These are phyloP conservation scores for Cottoperca gobio DNA, from an alignment of 2,797 vertebrate genomes.

Conservation along the genomic window DNA sequence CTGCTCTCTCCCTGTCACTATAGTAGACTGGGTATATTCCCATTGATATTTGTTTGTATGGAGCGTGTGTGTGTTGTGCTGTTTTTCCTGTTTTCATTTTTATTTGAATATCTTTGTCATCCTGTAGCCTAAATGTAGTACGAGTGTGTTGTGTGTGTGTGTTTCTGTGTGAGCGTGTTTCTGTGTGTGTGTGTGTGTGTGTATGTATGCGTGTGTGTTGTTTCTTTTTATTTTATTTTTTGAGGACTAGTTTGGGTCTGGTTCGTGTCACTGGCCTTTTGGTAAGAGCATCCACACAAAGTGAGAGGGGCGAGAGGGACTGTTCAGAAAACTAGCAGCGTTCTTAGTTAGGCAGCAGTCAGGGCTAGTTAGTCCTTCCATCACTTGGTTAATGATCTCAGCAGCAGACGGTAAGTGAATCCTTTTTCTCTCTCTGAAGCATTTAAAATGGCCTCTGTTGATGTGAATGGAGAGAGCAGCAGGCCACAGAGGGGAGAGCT, in stretches of 20 bases:
- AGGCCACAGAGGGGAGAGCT: constrained; percentile 64
- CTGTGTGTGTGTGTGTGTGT: not conserved
- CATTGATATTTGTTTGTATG: constrained; percentile 67
- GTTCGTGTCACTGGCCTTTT: constrained; percentile 18
- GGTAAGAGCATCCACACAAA: constrained; percentile 24
- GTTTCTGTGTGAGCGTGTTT: not conserved
- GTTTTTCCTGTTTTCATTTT: constrained; percentile 39
- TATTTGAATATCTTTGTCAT: constrained; percentile 24
- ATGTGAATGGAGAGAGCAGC: constrained; percentile 65
- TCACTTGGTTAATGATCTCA: constrained; percentile 62
- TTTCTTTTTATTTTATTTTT: not conserved
- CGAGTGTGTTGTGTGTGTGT: not conserved
- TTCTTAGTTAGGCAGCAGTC: constrained; percentile 24
- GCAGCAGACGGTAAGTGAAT: constrained; percentile 76
- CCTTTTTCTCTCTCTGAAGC: constrained; percentile 60
- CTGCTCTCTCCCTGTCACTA: constrained; percentile 51
- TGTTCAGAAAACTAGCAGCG: not conserved
- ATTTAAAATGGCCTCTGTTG: constrained; percentile 72
- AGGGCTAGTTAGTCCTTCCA: constrained; percentile 49
- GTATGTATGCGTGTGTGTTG: not conserved
- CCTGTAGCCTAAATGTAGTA: constrained; percentile 9
- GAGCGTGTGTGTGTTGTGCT: constrained; percentile 50
- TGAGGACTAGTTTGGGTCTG: not conserved
- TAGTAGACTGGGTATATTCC: constrained; percentile 72
- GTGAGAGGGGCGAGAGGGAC: not conserved